Base-by-base conservation (phyloP, 2,888 invertebrate species). In the Dicycla oo region DNA sequence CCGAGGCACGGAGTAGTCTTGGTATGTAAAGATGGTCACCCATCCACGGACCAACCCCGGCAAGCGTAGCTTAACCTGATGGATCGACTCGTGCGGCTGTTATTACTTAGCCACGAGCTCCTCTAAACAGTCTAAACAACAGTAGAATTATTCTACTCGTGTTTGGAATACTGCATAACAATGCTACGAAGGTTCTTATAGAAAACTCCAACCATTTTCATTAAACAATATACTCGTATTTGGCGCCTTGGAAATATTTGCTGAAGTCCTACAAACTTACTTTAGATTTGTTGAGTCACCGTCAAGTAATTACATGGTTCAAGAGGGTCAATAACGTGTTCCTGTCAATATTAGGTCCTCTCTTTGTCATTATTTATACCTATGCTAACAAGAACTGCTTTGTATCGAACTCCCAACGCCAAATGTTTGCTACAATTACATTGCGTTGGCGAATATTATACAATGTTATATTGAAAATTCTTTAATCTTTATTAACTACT, bases 291-390 rank as follows among this genome's bases (percentile, higher is more conserved):
- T 72, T 53, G 62, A 62, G 69, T 80, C 76, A 80, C 26, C 13
- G 66, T 65, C 40, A 30, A 69, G 49, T 80, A 76, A 77, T 70
- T 73, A 67, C 58, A 30, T 40, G 45, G 56, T 53, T 60, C 60
- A 49, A 57, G 57, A 61, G 66, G 56, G 65, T 60, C 30, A 62
- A 75, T 71, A 68, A 65, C 18, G 62, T 60, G 56, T 40, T 40
- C 34, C 38, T 66, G 56, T 71, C 75, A 73, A 77, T 77, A 67
- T 70, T 54, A 62, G 40, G 47, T 26, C 47, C 45, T 53, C 43
- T 20, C 34, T 67, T 70, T 73, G 66, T 53, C 62, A 66, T 69
- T 63, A 66, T 47, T 62, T 68, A 62, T 45, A 38, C 8, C 38
- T 38, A 30, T 56, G n/a, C 49, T 23, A 62, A 68, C 30, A 79